A percentile compares a stretch with the other conserved stretches of the same genome.
phyloP scores from a whole-genome alignment of 2,113 vertebrate species.

The Sinosuthora webbiana region DNA sequence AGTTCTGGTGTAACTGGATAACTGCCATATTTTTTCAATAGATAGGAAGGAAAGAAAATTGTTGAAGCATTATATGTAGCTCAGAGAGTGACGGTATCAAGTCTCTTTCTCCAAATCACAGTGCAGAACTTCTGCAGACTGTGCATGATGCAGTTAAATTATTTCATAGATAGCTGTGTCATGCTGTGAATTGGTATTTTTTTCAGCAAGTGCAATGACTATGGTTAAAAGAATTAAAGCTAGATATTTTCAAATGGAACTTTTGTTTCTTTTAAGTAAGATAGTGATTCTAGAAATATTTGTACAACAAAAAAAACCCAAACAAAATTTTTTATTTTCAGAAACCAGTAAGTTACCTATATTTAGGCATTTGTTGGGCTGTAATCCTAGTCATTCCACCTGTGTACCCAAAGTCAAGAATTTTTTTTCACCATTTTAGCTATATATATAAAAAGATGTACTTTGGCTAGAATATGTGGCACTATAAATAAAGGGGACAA shows the following conservation, averaged over 20 bases:
- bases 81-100: background rate
- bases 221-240: background rate
- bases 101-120: background rate
- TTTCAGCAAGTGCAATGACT: background rate
- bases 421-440: background rate
- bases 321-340: background rate
- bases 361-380: background rate
- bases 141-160: background rate
- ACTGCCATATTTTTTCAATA: background rate
- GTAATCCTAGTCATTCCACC: background rate
- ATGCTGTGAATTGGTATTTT: background rate
- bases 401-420: background rate
- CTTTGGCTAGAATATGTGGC: background rate
- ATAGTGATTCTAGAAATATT: background rate
- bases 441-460: background rate
- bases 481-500: background rate
- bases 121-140: background rate
- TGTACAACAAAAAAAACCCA: background rate
- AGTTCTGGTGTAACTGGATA: background rate
- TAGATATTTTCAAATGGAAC: background rate
- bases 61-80: background rate
- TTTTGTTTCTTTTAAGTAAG: background rate
- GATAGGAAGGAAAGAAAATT: background rate
- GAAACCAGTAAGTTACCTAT: background rate
- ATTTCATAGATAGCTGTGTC: slow-evolving; percentile 5